phyloP scores from a whole-genome alignment of 1,140 invertebrate genomes.

The Drosophila hydei region DNA sequence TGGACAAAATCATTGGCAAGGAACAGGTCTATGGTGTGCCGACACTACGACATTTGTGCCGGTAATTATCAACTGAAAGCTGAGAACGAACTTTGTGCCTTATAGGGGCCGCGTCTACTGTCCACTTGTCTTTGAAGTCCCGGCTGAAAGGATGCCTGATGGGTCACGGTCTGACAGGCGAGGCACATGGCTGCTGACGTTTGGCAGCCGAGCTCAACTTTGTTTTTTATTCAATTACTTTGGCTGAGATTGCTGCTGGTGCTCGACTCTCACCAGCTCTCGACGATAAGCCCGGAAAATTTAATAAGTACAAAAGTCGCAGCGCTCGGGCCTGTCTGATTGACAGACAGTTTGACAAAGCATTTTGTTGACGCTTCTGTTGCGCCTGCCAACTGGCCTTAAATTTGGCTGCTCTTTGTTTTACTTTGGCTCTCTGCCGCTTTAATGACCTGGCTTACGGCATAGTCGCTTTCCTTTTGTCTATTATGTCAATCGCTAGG shows the following conservation, averaged over 20 bases:
- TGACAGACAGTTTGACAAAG: conserved; percentile 58
- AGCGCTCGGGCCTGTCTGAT: conserved; percentile 12
- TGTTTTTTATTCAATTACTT: conserved; percentile 78
- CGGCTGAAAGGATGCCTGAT: neutral
- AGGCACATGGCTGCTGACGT: conserved; percentile 56
- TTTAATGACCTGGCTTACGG: conserved; percentile 54
- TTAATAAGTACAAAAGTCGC: conserved; percentile 65
- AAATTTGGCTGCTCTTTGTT: conserved; percentile 26
- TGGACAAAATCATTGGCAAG: conserved; percentile 86
- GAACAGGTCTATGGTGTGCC: conserved; percentile 83
- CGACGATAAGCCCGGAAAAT: conserved; percentile 68
- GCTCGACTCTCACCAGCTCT: conserved; percentile 42
- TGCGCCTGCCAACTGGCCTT: conserved; percentile 21
- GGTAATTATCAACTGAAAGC: conserved; percentile 72
- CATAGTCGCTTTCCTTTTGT: conserved; percentile 47
- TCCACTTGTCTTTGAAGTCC: conserved; percentile 39
- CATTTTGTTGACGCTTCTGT: conserved; percentile 49
- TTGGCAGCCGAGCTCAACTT: conserved; percentile 60
- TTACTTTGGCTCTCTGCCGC: conserved; percentile 11
- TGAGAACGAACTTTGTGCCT: conserved; percentile 16
- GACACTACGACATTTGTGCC: conserved; percentile 86
- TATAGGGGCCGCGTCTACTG: conserved; percentile 18
- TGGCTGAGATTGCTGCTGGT: conserved; percentile 52
- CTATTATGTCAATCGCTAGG: conserved; percentile 39
- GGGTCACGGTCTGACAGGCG: conserved; percentile 7